phyloP scores from a whole-genome alignment of 1,140 invertebrate genomes.

The Rhyzopertha dominica region DNA sequence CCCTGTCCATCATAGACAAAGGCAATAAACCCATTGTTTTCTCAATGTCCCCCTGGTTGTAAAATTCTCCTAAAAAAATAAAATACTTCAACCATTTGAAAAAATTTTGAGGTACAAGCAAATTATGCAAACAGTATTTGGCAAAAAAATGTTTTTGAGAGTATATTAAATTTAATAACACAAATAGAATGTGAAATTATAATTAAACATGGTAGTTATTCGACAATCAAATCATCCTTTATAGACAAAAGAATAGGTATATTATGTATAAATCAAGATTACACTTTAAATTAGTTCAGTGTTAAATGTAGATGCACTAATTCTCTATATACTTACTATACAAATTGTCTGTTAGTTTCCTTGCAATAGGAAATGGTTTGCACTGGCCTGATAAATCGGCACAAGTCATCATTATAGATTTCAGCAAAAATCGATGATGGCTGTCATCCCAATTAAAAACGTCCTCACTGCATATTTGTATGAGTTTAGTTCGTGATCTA shows the following conservation, averaged over 20 bases:
- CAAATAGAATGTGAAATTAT: too few relatives aligned
- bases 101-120: neutral
- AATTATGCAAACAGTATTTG: too few relatives aligned
- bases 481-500: constrained; percentile 46
- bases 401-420: constrained; percentile 54
- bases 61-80: constrained; percentile 36
- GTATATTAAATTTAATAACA: too few relatives aligned
- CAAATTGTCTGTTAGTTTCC: constrained; percentile 47
- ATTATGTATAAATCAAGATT: too few relatives aligned
- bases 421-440: constrained; percentile 47
- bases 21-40: constrained; percentile 51
- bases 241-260: too few relatives aligned
- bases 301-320: too few relatives aligned
- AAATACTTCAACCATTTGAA: constrained; percentile 7
- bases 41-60: constrained; percentile 50
- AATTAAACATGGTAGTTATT: too few relatives aligned
- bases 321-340: constrained; percentile 52
- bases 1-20: constrained; percentile 54
- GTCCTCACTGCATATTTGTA: constrained; percentile 44
- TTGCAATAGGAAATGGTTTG: constrained; percentile 52
- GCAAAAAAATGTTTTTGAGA: too few relatives aligned
- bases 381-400: constrained; percentile 53
- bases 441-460: constrained; percentile 46
- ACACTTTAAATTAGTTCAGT: too few relatives aligned
- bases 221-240: too few relatives aligned